phyloP scores from a whole-genome alignment of 2,888 invertebrate genomes.

The Meiosimyza decipiens region DNA sequence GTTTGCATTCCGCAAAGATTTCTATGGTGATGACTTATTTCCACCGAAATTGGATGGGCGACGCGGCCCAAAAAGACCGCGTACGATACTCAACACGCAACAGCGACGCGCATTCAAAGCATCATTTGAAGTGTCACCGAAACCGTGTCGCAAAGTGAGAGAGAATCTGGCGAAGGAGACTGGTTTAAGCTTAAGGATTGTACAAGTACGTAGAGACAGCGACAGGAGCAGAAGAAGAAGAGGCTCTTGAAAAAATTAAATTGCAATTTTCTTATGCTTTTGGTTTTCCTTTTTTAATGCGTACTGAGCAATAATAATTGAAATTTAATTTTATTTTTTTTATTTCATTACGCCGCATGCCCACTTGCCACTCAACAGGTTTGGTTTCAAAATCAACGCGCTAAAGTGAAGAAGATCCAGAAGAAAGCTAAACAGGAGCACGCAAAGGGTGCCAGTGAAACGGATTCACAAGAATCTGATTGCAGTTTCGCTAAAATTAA shows the following conservation, averaged over 20 bases:
- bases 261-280: neutral
- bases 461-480: conserved; percentile 68
- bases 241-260: neutral
- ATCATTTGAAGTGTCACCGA: conserved; percentile 86
- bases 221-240: neutral
- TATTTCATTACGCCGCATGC: conserved; percentile 13
- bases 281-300: conserved; percentile 1
- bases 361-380: conserved; percentile 64
- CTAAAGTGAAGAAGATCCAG: conserved; percentile 76
- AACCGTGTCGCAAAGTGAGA: conserved; percentile 84
- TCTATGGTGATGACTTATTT: conserved; percentile 72
- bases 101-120: conserved; percentile 86
- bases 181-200: conserved; percentile 84
- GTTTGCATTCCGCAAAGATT: conserved; percentile 62
- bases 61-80: conserved; percentile 82
- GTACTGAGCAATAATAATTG: neutral
- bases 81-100: conserved; percentile 85
- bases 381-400: conserved; percentile 76
- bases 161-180: conserved; percentile 87
- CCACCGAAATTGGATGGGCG: conserved; percentile 74
- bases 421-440: conserved; percentile 73
- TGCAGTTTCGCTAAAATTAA: conserved; percentile 71
- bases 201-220: conserved; percentile 72
- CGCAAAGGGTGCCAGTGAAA: conserved; percentile 63
- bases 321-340: conserved; percentile 18